These are phyloP conservation scores for Crypturellus tataupa DNA, from an alignment of 2,797 vertebrate genomes.

Conservation along the genomic window DNA sequence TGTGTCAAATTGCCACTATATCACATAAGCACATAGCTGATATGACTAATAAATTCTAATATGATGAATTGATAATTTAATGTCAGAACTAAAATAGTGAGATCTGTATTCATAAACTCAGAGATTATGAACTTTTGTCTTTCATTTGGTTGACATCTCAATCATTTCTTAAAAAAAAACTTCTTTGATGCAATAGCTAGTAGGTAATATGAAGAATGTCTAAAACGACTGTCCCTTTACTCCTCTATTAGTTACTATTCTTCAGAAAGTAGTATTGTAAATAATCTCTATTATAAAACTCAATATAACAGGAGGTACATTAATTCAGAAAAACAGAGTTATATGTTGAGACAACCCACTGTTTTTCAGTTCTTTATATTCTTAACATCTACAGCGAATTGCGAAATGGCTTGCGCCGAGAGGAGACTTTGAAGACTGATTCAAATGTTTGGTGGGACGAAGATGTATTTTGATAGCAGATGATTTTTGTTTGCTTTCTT, in stretches of 20 bases:
- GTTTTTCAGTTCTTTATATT: background rate
- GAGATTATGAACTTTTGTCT: background rate
- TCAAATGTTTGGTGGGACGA: constrained; percentile 18
- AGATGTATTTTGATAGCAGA: constrained; percentile 54
- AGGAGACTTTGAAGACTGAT: constrained; percentile 17
- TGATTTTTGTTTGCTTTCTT: constrained; percentile 63
- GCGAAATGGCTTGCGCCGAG: background rate
- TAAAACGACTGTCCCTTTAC: background rate
- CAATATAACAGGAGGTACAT: background rate
- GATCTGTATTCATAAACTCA: background rate
- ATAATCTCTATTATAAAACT: background rate
- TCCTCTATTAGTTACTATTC: background rate
- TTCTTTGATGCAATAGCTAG: background rate
- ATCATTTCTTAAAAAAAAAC: background rate
- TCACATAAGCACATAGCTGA: background rate
- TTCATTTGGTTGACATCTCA: background rate
- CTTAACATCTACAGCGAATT: background rate
- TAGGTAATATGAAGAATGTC: background rate
- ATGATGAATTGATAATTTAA: background rate
- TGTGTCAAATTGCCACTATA: background rate
- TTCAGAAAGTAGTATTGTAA: background rate
- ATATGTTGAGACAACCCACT: background rate
- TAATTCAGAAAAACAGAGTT: background rate
- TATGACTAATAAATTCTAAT: background rate
- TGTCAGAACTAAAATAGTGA: background rate